Evolutionary conservation across 2,888 invertebrate genomes (phyloP).

Genomic region (Neria commutata): DNA sequence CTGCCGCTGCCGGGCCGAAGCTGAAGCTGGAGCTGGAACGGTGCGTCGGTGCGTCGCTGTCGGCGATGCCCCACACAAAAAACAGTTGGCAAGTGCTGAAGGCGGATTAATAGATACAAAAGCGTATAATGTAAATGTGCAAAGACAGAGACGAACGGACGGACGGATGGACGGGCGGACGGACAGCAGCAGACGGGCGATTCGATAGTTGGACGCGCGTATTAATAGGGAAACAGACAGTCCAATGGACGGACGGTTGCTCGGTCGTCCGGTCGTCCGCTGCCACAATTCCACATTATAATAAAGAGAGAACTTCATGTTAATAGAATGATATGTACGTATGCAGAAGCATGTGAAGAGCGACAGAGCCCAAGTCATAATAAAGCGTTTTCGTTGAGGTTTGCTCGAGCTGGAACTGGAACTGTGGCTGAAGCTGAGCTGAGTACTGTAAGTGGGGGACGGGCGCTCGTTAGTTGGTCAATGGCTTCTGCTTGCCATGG

Average conservation of each 20-base stretch:
- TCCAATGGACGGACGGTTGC: too few species aligned
- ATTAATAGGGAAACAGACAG: too few species aligned
- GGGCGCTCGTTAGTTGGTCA: conserved; percentile 47
- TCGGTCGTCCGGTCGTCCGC: too few species aligned
- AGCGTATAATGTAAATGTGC: not conserved
- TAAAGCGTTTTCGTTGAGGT: not conserved
- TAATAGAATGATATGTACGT: too few species aligned
- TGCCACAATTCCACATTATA: too few species aligned
- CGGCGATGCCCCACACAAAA: too few species aligned
- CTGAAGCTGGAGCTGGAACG: not conserved
- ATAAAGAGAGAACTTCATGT: too few species aligned
- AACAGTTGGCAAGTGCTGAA: conserved; percentile 4
- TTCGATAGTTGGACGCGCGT: too few species aligned
- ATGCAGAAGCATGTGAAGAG: too few species aligned
- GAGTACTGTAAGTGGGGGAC: not conserved
- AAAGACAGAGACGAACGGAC: not conserved
- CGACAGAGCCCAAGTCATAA: too few species aligned
- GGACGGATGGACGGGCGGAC: too few species aligned
- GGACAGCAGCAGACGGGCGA: not conserved
- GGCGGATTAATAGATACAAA: conserved; percentile 11
- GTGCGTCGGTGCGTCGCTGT: not conserved
- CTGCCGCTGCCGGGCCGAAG: not conserved
- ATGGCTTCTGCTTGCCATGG: conserved; percentile 39
- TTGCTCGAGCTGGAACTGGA: not conserved
- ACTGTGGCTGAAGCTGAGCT: too few species aligned